These are phyloP conservation scores for Lerema accius DNA, from an alignment of 1,140 invertebrate species.

Conservation along the genomic window DNA sequence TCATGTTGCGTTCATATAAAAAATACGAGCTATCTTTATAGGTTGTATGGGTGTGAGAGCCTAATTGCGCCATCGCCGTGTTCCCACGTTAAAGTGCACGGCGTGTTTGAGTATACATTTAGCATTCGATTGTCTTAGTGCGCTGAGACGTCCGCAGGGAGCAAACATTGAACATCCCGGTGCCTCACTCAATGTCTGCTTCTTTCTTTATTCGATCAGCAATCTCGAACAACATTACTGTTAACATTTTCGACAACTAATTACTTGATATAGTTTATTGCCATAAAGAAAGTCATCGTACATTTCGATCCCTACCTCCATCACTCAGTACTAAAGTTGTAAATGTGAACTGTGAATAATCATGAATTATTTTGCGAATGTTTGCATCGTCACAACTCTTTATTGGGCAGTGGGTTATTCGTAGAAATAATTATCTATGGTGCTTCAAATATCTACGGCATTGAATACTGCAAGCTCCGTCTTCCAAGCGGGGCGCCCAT, in stretches of 20 bases:
- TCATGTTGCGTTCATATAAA: slow-evolving; percentile 4
- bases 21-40: slow-evolving; percentile 24
- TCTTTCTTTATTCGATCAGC: slow-evolving; percentile 25
- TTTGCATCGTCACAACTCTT: slow-evolving; percentile 68
- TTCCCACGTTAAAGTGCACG: slow-evolving; percentile 80
- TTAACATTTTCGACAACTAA: no score
- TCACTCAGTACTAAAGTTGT: not conserved
- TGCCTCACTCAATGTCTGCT: slow-evolving; percentile 33
- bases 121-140: slow-evolving; percentile 82
- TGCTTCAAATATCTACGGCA: slow-evolving; percentile 65
- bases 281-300: no score
- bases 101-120: slow-evolving; percentile 76
- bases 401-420: slow-evolving; percentile 69
- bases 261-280: no score
- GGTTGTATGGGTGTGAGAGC: slow-evolving; percentile 50
- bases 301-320: no score
- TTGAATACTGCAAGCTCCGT: slow-evolving; percentile 57
- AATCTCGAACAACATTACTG: slow-evolving; percentile 1
- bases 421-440: slow-evolving; percentile 78
- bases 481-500: slow-evolving; percentile 65
- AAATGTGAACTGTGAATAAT: slow-evolving; percentile 43
- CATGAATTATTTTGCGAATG: slow-evolving; percentile 45
- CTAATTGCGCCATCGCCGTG: slow-evolving; percentile 72
- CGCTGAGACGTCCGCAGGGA: slow-evolving; percentile 68
- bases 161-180: slow-evolving; percentile 68